A percentile compares a stretch with the other conserved stretches of the same genome.
phyloP scores from a whole-genome alignment of 1,140 invertebrate species.

The Bombus sibiricus region DNA sequence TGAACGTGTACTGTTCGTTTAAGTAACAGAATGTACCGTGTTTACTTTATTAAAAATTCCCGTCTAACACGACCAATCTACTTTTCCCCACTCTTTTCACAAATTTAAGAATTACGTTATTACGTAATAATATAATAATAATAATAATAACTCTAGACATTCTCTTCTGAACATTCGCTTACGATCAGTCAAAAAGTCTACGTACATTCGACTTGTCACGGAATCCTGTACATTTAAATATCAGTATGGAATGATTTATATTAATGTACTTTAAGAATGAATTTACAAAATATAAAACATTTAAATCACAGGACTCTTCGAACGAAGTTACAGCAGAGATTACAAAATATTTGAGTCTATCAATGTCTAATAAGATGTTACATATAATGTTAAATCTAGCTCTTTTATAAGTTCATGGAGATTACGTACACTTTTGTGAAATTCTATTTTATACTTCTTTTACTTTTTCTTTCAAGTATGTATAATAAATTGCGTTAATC shows the following conservation, averaged over 20 bases:
- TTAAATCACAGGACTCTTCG: neutral
- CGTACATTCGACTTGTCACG: neutral
- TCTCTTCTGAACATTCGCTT: conserved; percentile 31
- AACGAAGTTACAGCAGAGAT: neutral
- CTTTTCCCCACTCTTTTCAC: neutral
- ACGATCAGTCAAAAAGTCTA: neutral
- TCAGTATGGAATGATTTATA: neutral
- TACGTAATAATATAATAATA: neutral
- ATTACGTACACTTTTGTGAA: too few species aligned
- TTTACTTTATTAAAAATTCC: neutral
- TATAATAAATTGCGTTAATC: too few species aligned
- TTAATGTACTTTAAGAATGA: neutral
- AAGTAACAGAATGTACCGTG: neutral
- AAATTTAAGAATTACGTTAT: neutral
- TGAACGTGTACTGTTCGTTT: neutral
- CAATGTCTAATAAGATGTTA: too few species aligned
- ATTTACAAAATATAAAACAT: neutral
- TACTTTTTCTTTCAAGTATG: too few species aligned
- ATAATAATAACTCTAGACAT: conserved; percentile 1
- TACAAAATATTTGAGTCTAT: too few species aligned
- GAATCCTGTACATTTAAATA: neutral
- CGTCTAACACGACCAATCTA: neutral
- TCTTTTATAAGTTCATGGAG: too few species aligned
- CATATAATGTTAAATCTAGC: too few species aligned
- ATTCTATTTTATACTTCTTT: too few species aligned